Base-by-base conservation (phyloP, 2,797 vertebrate genomes). In the Channallabes apus region DNA sequence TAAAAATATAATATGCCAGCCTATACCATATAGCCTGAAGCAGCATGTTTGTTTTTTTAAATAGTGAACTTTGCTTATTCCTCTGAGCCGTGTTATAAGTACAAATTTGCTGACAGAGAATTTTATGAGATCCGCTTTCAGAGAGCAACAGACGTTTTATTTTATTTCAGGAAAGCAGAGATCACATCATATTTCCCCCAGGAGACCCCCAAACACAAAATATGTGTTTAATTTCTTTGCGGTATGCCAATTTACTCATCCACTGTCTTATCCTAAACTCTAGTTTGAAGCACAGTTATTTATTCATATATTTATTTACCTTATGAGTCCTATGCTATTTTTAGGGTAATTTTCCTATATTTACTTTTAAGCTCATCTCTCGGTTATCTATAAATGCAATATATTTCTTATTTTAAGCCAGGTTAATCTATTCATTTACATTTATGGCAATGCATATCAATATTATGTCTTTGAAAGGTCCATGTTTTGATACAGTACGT, bases 11-110 rank as follows among this genome's bases (percentile, higher is more conserved):
- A 71, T 82, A 54, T 6, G 14, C 67, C 41, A 41, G 32, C 38
- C 46, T 46, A 73, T 83, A 58, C 24, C 29, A 73, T 83, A 58
- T 24, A 27, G n/a, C 69, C 69, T 73, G 82, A 83, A 58, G 69
- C 35, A 64, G 46, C 69, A 73, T 75, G 46, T 68, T 82, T 68
- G 65, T 68, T 51, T 67, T 78, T 68, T 67, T 35, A 77, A 84
- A 72, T 64, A 35, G 22, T 75, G 54, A 62, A 80, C n/a, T 64
- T 51, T 73, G 73, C 56, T 80, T 46, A 73, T 79, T 61, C 76
- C 75, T 80, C 27, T 18, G 65, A 32, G 75, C 24, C 73, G 58
- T n/a, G 17, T 35, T 77, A 51, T 78, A 78, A 56, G 22, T 75
- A 58, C 82, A 69, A 38, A 61, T 32, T 67, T 84, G 35, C 82